Percentiles rank a stretch among this genome's conserved stretches.
Conservation (phyloP, 2,888 invertebrate species). For the Hirtodrosophila trivittata region DNA sequence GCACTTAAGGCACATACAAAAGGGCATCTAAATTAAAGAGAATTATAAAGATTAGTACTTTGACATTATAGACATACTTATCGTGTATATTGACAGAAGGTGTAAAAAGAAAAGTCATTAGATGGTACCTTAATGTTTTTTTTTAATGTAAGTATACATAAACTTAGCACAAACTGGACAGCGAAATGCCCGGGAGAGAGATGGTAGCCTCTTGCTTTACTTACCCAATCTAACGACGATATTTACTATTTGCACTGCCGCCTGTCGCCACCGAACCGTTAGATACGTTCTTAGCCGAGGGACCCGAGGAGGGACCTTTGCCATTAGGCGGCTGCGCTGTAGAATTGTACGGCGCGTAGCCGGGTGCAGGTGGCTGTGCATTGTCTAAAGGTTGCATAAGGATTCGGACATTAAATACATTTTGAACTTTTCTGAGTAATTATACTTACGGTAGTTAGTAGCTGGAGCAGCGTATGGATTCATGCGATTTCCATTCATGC, state of each 20-base stretch:
- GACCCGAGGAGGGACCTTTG: slow-evolving; percentile 46
- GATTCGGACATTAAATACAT: too few relatives aligned
- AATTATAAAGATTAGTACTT: slow-evolving; percentile 71
- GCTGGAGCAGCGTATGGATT: slow-evolving; percentile 85
- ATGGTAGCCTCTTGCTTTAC: slow-evolving; percentile 29
- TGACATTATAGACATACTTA: slow-evolving; percentile 31
- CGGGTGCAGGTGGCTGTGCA: slow-evolving; percentile 56
- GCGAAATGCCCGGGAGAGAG: slow-evolving; percentile 12
- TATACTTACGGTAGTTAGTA: slow-evolving; percentile 65
- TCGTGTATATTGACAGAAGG: slow-evolving; percentile 12
- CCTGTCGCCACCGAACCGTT: slow-evolving; percentile 66
- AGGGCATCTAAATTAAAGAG: slow-evolving; percentile 81
- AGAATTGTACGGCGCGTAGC: slow-evolving; percentile 68
- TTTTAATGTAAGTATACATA: slow-evolving; percentile 17
- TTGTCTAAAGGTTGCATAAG: slow-evolving; percentile 47
- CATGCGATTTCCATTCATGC: slow-evolving; percentile 89
- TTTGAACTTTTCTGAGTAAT: too few relatives aligned
- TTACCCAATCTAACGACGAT: slow-evolving; percentile 69
- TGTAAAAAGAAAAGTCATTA: slow-evolving; percentile 27
- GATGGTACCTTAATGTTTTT: slow-evolving; percentile 45
- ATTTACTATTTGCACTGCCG: slow-evolving; percentile 69
- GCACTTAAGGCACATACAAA: slow-evolving; percentile 62
- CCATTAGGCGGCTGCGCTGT: slow-evolving; percentile 60
- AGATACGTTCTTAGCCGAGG: slow-evolving; percentile 58
- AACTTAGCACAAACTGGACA: slow-evolving; percentile 40